Base-by-base conservation (phyloP, 2,113 vertebrate species). In the Empidonax traillii region DNA sequence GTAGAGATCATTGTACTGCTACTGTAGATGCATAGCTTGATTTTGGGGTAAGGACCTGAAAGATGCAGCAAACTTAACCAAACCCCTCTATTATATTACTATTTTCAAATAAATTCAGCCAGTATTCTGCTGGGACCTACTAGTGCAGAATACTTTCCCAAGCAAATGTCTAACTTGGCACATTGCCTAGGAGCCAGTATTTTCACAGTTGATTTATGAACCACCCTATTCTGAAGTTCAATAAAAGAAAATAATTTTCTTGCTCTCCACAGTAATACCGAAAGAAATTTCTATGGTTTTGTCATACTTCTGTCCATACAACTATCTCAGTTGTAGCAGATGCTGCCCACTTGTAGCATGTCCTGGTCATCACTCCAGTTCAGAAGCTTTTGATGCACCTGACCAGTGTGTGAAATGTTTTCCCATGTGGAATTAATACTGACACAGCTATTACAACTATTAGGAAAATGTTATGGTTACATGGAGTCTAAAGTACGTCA, bases 141-240 rank as follows among this genome's bases (percentile, higher is more conserved):
- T 51, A 51, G 41, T 33, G 33, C 39, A 35, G 35, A 46, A 39
- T 58, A 66, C 12, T 78, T 91, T 65, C 25, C 53, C 31, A 72
- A 31, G 76, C 24, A 91, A 65, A 52, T 65, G 35, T 67, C 61
- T 35, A 17, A 39, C 31, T 80, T 28, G 5, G 10, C 4, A 10
- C 2, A 2, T 93, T 73, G 33, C 37, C 2, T 76, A 25, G 25
- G 43, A 87, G 41, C 37, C 33, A 33, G 10, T 47, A 30, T 41
- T 69, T 85, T 76, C 62, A 41, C 12, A 35, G 24, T 43, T 65
- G 24, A 53, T 56, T 91, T 63, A 35, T 59, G 43, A 90, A 55
- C 23, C 30, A 30, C n/a, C 0, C 0, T 51, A 47, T 83, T 81
- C n/a, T 5, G 2, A 68, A 43, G 25, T 58, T 85, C 52, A 78